Evolutionary conservation across 2,113 vertebrate genomes (phyloP), one percentile per base, ranked within the genome.

Genomic region (Nipponia nippon): DNA sequence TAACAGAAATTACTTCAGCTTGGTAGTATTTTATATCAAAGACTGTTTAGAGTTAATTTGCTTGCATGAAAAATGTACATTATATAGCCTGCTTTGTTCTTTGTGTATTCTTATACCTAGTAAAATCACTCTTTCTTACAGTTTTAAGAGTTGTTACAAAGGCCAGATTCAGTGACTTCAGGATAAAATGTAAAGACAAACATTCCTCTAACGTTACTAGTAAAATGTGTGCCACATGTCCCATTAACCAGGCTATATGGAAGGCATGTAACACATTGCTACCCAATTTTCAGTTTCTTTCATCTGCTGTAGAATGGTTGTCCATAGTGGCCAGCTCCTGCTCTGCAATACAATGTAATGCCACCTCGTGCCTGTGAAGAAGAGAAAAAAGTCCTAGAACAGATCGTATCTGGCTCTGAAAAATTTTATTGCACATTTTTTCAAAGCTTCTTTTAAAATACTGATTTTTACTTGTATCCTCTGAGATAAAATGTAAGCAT

Each of bases 11-110:
- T 87, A 93, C 93, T 96, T 97, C 76, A 85, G 58, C 69, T 93
- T 96, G 91, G 93, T 97, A 97, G 96, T 97, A 96, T 97, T 97
- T 97, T 92, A 65, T 98, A 98, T 98, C 98, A 98, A 98, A 98
- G 98, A 98, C 98, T 98, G 98, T 96, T 93, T 69, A 78, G 96
- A 93, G 59, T 92, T 96, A 87, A 97, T 97, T 95, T 97, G 96
- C 97, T 92, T 98, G 98, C 65, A 95, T 98, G 98, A 97, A 93
- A 96, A 97, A 84, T 85, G 71, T 95, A 95, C 42, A 8, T 92
- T 85, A 34, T 71, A 89, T 17, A 62, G 72, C 72, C 55, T 98
- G 95, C 90, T 97, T 97, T 97, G 85, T 97, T 96, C 83, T 93
- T 63, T 92, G 90, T 97, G 81, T 90, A 96, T 92, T 96, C 49